A percentile compares a stretch with the other conserved stretches of the same genome.
Evolutionary conservation across 1,140 invertebrate species (phyloP).

Genomic region (Thaumatotibia leucotreta): DNA sequence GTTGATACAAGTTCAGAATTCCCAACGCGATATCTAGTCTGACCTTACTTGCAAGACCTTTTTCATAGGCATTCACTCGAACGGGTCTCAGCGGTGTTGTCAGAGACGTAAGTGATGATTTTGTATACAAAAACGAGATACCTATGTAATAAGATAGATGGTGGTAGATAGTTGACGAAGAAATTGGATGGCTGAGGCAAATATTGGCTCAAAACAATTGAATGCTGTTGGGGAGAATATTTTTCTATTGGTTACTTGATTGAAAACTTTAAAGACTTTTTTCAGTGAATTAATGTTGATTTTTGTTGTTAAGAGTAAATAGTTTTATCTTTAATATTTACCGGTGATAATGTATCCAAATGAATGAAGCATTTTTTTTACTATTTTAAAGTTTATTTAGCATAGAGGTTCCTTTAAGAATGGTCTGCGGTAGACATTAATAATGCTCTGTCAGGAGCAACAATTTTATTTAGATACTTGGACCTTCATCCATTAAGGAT

Average conservation of each 20-base stretch:
- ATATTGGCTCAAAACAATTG: neutral
- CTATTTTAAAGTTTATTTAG: neutral
- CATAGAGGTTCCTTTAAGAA: neutral
- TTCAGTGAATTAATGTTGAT: neutral
- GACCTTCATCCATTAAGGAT: neutral
- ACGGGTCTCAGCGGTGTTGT: neutral
- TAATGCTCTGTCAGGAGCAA: neutral
- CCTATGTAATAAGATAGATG: constrained; percentile 8
- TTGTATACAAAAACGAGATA: constrained; percentile 5
- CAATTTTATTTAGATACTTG: neutral
- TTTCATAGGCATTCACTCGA: neutral
- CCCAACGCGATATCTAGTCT: neutral
- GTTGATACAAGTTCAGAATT: neutral
- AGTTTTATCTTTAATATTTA: no score
- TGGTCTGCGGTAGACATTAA: neutral
- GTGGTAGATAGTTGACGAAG: neutral
- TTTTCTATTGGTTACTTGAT: neutral
- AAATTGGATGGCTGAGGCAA: constrained; percentile 2
- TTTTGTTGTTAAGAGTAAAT: neutral
- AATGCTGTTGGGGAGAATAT: neutral
- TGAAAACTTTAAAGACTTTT: neutral
- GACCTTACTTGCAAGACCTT: constrained; percentile 1
- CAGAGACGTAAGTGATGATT: constrained; percentile 9
- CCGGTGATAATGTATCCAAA: neutral
- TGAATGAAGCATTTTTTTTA: neutral